Conservation (phyloP, 1,140 invertebrate species). For the Arion vulgaris region DNA sequence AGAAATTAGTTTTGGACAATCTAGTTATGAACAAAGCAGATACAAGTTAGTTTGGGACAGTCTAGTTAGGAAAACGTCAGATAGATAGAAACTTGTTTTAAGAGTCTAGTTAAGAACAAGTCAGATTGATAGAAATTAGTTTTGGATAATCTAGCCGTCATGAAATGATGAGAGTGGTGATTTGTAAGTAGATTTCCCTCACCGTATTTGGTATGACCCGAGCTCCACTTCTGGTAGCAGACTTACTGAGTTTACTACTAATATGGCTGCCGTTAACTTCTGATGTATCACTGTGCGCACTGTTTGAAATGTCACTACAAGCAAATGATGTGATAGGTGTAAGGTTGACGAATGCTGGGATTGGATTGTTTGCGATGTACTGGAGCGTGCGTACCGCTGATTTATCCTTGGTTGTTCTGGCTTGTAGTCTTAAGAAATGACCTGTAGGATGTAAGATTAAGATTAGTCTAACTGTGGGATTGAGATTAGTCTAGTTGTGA, state of each 20-base stretch:
- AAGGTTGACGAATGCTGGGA: slow-evolving; percentile 29
- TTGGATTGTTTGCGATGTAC: slow-evolving; percentile 10
- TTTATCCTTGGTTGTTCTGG: slow-evolving; percentile 27
- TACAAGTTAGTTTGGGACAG: too few relatives aligned
- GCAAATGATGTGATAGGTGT: slow-evolving; percentile 11
- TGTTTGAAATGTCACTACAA: neutral
- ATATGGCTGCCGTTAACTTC: neutral
- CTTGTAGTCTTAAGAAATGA: slow-evolving; percentile 20
- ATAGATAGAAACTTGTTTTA: too few relatives aligned
- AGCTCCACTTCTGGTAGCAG: neutral
- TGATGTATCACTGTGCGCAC: neutral
- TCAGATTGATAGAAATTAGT: too few relatives aligned
- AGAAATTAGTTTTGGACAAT: too few relatives aligned
- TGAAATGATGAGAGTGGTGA: too few relatives aligned
- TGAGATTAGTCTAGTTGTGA: too few relatives aligned
- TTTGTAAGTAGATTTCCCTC: too few relatives aligned
- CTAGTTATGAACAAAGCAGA: too few relatives aligned
- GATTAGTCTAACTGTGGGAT: too few relatives aligned
- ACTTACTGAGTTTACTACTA: neutral
- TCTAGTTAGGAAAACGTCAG: too few relatives aligned
- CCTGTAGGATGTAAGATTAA: slow-evolving; percentile 8
- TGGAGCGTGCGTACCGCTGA: neutral
- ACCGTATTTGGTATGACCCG: neutral
- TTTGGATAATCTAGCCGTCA: too few relatives aligned
- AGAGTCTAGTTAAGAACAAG: too few relatives aligned